Conservation (phyloP, 2,797 vertebrate genomes). For the Coilia nasus region DNA sequence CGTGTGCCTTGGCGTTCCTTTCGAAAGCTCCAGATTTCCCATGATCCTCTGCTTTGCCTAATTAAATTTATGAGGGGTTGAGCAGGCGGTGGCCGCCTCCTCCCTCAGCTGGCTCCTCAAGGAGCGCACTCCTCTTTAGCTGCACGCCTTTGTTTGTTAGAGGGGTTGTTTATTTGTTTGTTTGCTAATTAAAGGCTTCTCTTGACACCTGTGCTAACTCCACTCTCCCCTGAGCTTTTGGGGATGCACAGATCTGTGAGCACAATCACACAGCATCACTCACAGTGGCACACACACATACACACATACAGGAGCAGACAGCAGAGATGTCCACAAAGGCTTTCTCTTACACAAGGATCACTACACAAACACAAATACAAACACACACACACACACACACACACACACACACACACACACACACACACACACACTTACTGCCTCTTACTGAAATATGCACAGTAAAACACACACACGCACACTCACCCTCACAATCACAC, state of each 20-base stretch:
- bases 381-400: conserved; percentile 32
- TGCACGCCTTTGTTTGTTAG: conserved; percentile 33
- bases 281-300: conserved; percentile 45
- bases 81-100: conserved; percentile 47
- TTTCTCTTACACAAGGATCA: conserved; percentile 19
- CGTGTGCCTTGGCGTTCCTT: not conserved
- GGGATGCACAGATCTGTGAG: conserved; percentile 62
- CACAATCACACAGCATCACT: conserved; percentile 63
- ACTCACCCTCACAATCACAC: conserved; percentile 30
- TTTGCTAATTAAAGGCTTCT: conserved; percentile 75
- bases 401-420: conserved; percentile 22
- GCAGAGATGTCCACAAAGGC: not conserved
- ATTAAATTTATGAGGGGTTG: conserved; percentile 32
- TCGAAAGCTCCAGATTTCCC: not conserved
- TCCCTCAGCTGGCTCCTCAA: conserved; percentile 35
- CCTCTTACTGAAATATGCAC: too few relatives aligned
- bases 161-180: conserved; percentile 64
- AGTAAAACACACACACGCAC: conserved; percentile 36
- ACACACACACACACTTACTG: not conserved
- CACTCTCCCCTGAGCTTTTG: conserved; percentile 55
- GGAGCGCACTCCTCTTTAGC: conserved; percentile 37
- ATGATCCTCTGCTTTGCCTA: conserved; percentile 17
- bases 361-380: conserved; percentile 35
- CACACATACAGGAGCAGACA: conserved; percentile 32
- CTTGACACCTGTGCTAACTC: conserved; percentile 74